phyloP scores from a whole-genome alignment of 2,888 invertebrate species.

The Tyria jacobaeae region DNA sequence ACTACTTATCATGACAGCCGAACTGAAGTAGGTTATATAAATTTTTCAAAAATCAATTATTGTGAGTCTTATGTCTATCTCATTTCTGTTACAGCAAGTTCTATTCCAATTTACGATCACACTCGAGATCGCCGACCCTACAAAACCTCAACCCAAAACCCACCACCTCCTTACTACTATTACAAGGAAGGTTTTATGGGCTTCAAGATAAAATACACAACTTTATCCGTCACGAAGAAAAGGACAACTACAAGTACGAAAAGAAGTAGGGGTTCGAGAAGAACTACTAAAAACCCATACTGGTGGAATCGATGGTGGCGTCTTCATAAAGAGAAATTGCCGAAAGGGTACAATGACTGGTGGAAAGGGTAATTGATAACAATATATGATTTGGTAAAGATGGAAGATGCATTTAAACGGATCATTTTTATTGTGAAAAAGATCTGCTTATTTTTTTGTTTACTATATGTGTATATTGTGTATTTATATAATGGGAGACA shows the following conservation, averaged over 20 bases:
- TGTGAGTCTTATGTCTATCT: not conserved
- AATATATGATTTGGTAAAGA: not conserved
- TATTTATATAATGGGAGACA: too few relatives aligned
- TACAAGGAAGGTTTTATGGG: not conserved
- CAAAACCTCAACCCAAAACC: not conserved
- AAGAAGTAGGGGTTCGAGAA: not conserved
- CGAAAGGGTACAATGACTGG: not conserved
- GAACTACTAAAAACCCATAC: not conserved
- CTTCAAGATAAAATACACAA: not conserved
- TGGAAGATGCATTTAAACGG: not conserved
- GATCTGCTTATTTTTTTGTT: not conserved
- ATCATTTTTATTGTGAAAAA: too few relatives aligned
- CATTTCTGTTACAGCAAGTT: not conserved
- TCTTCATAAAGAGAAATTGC: not conserved
- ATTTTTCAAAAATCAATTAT: too few relatives aligned
- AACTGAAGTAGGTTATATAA: too few relatives aligned
- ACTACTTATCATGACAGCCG: too few relatives aligned
- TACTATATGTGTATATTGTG: too few relatives aligned
- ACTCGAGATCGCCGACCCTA: not conserved
- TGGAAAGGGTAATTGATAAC: not conserved
- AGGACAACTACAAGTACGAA: not conserved
- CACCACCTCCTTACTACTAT: not conserved
- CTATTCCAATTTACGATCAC: not conserved
- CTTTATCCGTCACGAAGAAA: not conserved
- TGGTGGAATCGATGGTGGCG: constrained; percentile 8